These are phyloP conservation scores for Coregonus clupeaformis DNA, from an alignment of 2,113 vertebrate species.

Conservation along the genomic window DNA sequence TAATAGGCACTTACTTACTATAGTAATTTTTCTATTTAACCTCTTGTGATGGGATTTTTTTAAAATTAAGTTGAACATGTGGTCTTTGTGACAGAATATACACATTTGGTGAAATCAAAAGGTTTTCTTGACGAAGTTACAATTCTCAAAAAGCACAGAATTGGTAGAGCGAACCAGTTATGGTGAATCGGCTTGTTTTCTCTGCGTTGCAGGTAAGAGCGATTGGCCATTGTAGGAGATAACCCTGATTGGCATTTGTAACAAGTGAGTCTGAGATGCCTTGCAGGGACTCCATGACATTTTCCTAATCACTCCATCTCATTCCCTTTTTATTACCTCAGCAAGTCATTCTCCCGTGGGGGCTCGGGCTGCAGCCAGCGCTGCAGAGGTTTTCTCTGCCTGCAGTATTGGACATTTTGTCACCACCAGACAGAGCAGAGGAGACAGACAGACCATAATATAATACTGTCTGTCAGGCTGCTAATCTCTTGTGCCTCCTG, in stretches of 20 bases:
- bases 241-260: slow-evolving; percentile 44
- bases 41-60: too few species aligned
- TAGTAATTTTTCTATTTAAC: too few species aligned
- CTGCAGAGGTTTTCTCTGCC: slow-evolving; percentile 57
- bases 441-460: slow-evolving; percentile 29
- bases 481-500: slow-evolving; percentile 38
- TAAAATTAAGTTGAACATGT: too few species aligned
- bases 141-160: too few species aligned
- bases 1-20: too few species aligned
- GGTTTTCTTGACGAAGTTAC: too few species aligned
- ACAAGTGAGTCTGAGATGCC: slow-evolving; percentile 40
- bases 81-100: too few species aligned
- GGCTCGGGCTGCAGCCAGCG: slow-evolving; percentile 23
- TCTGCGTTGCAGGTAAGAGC: slow-evolving; percentile 41
- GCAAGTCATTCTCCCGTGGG: slow-evolving; percentile 47
- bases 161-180: not conserved
- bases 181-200: not conserved
- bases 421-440: slow-evolving; percentile 14
- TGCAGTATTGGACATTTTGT: slow-evolving; percentile 57
- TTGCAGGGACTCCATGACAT: slow-evolving; percentile 57
- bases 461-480: slow-evolving; percentile 37
- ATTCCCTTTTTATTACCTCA: slow-evolving; percentile 63
- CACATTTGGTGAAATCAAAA: too few species aligned
- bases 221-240: slow-evolving; percentile 38
- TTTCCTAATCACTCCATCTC: slow-evolving; percentile 68